A percentile compares a stretch with the other conserved stretches of the same genome.
These are phyloP conservation scores for Clitarchus hookeri DNA, from an alignment of 2,888 invertebrate species.

Conservation along the genomic window DNA sequence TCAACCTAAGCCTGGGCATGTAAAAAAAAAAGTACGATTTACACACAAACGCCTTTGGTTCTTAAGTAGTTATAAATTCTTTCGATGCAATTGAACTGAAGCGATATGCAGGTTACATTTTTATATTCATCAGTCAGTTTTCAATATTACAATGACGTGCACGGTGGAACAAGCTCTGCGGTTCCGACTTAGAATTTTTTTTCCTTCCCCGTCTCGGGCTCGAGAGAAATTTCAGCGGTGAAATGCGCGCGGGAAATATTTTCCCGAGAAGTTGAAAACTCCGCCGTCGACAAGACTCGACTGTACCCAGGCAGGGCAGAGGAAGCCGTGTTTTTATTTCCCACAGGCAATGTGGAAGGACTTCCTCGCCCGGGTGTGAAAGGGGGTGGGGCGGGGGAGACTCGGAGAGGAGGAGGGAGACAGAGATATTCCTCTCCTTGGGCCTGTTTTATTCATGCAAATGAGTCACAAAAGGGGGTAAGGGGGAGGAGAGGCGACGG, in stretches of 20 bases:
- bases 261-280: neutral
- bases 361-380: neutral
- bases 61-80: no score
- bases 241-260: no score
- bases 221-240: no score
- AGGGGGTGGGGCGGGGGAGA: neutral
- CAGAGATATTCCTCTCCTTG: conserved; percentile 23
- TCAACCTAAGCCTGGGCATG: no score
- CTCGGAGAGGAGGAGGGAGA: neutral
- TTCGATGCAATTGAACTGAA: no score
- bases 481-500: conserved; percentile 23
- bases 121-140: no score
- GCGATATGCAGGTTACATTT: no score
- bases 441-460: conserved; percentile 42
- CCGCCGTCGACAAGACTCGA: neutral
- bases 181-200: neutral
- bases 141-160: neutral
- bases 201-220: neutral
- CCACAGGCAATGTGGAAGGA: conserved; percentile 16
- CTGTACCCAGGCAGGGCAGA: neutral
- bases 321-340: conserved; percentile 21
- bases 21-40: no score
- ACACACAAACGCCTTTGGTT: no score
- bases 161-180: neutral
- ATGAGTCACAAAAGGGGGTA: conserved; percentile 36